Evolutionary conservation across 2,797 vertebrate species (phyloP), one percentile per base, ranked within the genome.

Genomic region (Apogon hyalosoma): DNA sequence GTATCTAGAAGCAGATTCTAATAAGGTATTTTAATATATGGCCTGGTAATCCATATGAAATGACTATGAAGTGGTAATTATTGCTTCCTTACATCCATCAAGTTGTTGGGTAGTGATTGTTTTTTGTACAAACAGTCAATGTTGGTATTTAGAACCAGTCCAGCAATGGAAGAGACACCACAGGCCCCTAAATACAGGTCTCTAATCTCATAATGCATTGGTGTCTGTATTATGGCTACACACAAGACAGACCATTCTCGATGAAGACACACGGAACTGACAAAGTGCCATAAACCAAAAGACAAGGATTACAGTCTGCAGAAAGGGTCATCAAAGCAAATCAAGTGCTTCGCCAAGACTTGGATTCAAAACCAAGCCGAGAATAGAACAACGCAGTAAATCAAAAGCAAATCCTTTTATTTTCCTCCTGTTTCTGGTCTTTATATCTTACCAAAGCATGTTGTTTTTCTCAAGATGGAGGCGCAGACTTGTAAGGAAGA

Each of bases 391-490:
- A 41, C 1, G 28, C 65, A 46, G 60, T 76, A 77, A 80, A 84
- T 82, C 83, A 84, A 28, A 53, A 2, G 28, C 38, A 63, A 61
- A 19, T 77, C 61, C 57, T 80, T 69, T 69, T 71, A 63, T 77
- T 84, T 59, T 48, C 52, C 58, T 75, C 64, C 77, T 51, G 55
- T 73, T 80, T 66, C 61, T 80, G 75, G 31, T 78, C 66, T 71
- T 62, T 62, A 40, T 59, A 67, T 86, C 64, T 81, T 45, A 49
- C 64, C 24, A 19, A 59, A 53, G 49, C 53, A 57, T 63, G 69
- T 73, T 83, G 68, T 78, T 83, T 86, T 76, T 66, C 79, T 80
- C 80, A 88, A 89, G 80, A 90, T 87, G 84, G 82, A 85, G 68
- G 80, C 55, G 19, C 55, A 63, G 67, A 60, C 54, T 77, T 62